phyloP scores from a whole-genome alignment of 2,888 invertebrate genomes.

The Tipula lateralis region DNA sequence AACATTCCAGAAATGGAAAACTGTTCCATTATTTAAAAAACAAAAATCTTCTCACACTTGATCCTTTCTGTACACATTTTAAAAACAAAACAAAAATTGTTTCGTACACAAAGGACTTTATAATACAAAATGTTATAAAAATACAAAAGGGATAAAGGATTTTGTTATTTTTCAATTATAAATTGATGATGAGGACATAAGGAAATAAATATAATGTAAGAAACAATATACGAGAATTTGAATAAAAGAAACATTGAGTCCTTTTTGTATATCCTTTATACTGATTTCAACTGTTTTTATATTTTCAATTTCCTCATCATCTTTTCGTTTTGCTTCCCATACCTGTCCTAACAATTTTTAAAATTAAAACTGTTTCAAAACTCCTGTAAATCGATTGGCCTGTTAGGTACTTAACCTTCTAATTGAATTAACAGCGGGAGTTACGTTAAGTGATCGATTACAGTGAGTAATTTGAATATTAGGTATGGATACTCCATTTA shows the following conservation, averaged over 20 bases:
- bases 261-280: neutral
- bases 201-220: neutral
- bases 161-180: slow-evolving; percentile 24
- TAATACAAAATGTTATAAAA: neutral
- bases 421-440: no score
- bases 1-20: neutral
- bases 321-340: neutral
- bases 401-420: no score
- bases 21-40: neutral
- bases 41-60: neutral
- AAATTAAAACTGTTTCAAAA: no score
- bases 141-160: slow-evolving; percentile 11
- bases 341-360: no score
- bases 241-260: slow-evolving; percentile 11
- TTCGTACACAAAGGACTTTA: neutral
- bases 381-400: no score
- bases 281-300: neutral
- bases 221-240: neutral
- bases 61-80: neutral
- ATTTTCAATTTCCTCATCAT: neutral
- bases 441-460: no score
- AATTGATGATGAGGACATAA: neutral
- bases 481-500: no score
- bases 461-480: no score
- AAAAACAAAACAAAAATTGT: slow-evolving; percentile 9